Percentiles rank a stretch among this genome's conserved stretches.
Evolutionary conservation across 2,113 vertebrate species (phyloP).

Genomic region (Numida meleagris): DNA sequence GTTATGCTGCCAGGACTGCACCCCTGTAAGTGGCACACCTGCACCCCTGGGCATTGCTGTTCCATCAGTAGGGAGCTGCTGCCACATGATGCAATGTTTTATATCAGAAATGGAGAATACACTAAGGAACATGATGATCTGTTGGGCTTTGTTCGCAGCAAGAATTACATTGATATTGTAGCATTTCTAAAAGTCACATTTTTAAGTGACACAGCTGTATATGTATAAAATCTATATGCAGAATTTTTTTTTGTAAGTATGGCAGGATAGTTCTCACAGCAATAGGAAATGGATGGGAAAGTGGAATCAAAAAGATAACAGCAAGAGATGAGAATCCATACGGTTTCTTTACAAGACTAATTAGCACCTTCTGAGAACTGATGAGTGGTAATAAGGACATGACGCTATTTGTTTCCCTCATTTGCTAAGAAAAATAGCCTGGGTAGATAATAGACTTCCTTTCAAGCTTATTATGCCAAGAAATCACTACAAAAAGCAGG

Average conservation of each 20-base stretch:
- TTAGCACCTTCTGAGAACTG: slow-evolving; percentile 12
- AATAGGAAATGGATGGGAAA: neutral
- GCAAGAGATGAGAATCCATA: neutral
- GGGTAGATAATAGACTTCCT: neutral
- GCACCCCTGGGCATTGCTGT: neutral
- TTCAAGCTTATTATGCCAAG: neutral
- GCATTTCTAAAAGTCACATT: neutral
- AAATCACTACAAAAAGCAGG: neutral
- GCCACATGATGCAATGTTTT: neutral
- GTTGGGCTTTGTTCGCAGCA: neutral
- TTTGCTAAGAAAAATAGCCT: neutral
- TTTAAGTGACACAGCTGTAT: neutral
- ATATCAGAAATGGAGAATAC: neutral
- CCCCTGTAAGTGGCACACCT: neutral
- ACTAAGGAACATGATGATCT: neutral
- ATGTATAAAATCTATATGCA: neutral
- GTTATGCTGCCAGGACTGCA: neutral
- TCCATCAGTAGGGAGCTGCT: neutral
- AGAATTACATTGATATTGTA: neutral
- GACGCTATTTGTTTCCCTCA: neutral
- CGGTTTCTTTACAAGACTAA: slow-evolving; percentile 9
- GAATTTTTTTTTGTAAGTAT: neutral
- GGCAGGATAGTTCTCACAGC: neutral
- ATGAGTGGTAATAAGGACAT: slow-evolving; percentile 11
- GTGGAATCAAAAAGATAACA: neutral